Evolutionary conservation across 2,113 vertebrate species (phyloP), one percentile per base, ranked within the genome.

Genomic region (Sorex araneus): DNA sequence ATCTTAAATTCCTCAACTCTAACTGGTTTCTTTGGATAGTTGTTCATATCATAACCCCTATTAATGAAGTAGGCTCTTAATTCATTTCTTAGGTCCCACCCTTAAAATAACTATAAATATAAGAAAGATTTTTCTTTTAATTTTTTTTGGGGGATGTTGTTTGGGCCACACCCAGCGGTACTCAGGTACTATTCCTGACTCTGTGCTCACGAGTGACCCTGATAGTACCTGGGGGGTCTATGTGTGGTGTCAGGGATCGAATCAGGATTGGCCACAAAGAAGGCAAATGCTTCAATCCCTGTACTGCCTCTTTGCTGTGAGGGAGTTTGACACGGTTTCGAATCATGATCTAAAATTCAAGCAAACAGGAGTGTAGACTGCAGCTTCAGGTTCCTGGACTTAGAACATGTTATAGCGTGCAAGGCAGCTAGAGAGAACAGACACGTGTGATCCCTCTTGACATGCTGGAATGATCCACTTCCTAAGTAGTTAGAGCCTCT

Each of bases 21-120:
- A 50, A 50, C 47, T 50, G 47, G 13, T 50, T 50, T 50, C 47
- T 50, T 50, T 50, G 47, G 47, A 50, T 50, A 50, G 9, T 50
- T 50, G 50, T 84, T 25, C 71, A 32, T 66, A 63, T 91, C 71
- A 32, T 66, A 63, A 89, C 66, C 94, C 69, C 57, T 84, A 32
- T 95, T 80, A 75, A 32, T 32, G 84, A 89, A 91, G 8, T 57
- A 66, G 10, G 12, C 69, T 9, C n/a, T 78, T 64, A 54, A 34
- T 21, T 34, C 40, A 73, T 25, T 79, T 79, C 40, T 32, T 36
- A 78, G 79, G 67, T 12, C 2, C 54, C 40, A 64, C 66, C 30
- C 76, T 73, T 75, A 83, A 76, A 45, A 83, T 66, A 34, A 36
- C 8, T 83, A 13, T 71, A 45, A 47, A 27, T 18, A 13, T 7